A percentile compares a stretch with the other conserved stretches of the same genome.
Evolutionary conservation across 2,113 vertebrate species (phyloP).

Genomic region (Picathartes gymnocephalus): DNA sequence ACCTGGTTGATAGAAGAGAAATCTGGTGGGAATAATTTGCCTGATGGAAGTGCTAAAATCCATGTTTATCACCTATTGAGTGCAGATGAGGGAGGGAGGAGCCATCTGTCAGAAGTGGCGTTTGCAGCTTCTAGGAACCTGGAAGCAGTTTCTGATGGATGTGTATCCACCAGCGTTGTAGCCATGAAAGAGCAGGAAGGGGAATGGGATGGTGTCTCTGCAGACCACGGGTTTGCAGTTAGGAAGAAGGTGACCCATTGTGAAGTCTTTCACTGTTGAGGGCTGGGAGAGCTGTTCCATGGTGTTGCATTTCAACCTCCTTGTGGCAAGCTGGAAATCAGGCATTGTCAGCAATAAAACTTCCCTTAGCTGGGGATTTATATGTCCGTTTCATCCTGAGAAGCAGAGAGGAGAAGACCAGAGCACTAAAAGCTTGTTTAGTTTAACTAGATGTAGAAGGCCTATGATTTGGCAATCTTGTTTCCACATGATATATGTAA

Average conservation of each 20-base stretch:
- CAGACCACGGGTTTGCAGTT: background rate
- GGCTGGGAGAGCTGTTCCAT: background rate
- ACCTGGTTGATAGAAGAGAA: background rate
- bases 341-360: background rate
- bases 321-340: background rate
- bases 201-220: background rate
- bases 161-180: background rate
- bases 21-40: background rate
- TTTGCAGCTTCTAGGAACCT: background rate
- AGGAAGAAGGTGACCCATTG: background rate
- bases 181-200: background rate
- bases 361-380: background rate
- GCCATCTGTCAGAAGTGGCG: background rate
- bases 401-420: background rate
- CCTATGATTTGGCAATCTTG: background rate
- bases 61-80: background rate
- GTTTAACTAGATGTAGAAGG: background rate
- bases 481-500: background rate
- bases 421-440: background rate
- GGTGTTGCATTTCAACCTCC: background rate
- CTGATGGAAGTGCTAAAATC: background rate
- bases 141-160: background rate
- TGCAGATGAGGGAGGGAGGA: background rate
- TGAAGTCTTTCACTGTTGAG: background rate
- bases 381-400: background rate